Base-by-base conservation (phyloP, 2,888 invertebrate genomes). In the Erebia aethiops region DNA sequence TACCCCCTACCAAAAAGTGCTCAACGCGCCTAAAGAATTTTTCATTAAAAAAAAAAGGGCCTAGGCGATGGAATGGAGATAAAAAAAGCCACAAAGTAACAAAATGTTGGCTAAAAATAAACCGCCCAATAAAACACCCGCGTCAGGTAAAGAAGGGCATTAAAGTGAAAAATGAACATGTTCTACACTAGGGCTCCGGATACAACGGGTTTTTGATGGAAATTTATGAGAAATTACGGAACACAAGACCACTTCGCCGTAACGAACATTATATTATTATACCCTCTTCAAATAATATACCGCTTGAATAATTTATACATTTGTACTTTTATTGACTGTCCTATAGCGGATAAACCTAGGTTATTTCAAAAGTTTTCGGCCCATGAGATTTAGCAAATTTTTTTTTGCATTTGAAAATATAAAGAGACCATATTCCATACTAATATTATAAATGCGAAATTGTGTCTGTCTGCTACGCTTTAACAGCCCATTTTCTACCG, bases 121-220 rank as follows among this genome's bases (percentile, higher is more conserved):
- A 58, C 14, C 14, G 21, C n/a, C n/a, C 67, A 70, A 67, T 74
- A 72, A 67, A 72, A 56, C 68, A 43, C 26, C n/a, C 57, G 58
- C 54, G 56, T 67, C 74, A 72, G 70, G 70, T 72, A 71, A 69
- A 69, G 71, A 62, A 21, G 57, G 43, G 58, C 68, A 72, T 72
- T 72, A 71, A 70, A 51, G 60, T 74, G 72, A 74, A 74, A 72
- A 72, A 74, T 74, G 74, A 71, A 72, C 66, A 72, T 72, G 70
- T 74, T 74, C 69, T 26, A 26, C 41, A 72, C 67, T 58, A 67
- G 60, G 63, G 58, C 60, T 63, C 61, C 60, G 46, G 51, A 18
- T 63, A 68, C 65, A 72, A 72, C 65, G 66, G 67, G 60, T 71
- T 67, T 61, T 52, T 71, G 63, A 74, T 74, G 70, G 65, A 67